Evolutionary conservation across 1,140 invertebrate species (phyloP).

Genomic region (Drosophila miranda): DNA sequence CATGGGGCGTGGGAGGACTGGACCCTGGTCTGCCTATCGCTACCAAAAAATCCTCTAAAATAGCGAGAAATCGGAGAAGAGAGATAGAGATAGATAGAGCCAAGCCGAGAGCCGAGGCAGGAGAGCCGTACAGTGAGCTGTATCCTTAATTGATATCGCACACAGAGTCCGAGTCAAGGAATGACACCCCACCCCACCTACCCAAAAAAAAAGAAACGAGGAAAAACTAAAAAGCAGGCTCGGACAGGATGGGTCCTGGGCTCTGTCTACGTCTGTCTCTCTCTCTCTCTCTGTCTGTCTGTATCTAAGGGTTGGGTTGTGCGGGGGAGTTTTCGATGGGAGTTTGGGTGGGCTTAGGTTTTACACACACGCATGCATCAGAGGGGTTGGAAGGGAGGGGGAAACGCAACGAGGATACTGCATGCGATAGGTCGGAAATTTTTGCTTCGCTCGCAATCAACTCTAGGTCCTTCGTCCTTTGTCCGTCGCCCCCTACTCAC

Average conservation of each 20-base stretch:
- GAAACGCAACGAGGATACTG: conserved; percentile 75
- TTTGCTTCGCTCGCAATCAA: conserved; percentile 64
- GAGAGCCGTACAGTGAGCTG: conserved; percentile 36
- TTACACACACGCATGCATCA: conserved; percentile 28
- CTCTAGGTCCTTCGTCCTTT: conserved; percentile 45
- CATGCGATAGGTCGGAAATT: conserved; percentile 80
- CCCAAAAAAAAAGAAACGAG: conserved; percentile 30
- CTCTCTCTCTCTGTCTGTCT: not conserved
- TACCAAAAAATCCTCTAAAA: conserved; percentile 45
- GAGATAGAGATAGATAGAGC: conserved; percentile 2
- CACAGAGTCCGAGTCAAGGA: conserved; percentile 57
- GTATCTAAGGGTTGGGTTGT: conserved; percentile 5
- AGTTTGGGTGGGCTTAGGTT: conserved; percentile 11
- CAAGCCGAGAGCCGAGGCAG: conserved; percentile 18
- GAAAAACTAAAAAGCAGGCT: conserved; percentile 37
- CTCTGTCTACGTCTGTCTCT: not conserved
- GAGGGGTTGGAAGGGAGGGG: conserved; percentile 1
- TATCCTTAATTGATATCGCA: conserved; percentile 81
- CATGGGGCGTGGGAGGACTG: conserved; percentile 8
- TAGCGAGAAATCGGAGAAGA: not conserved
- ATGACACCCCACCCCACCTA: conserved; percentile 58
- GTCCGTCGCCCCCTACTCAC: conserved; percentile 4
- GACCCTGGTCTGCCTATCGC: conserved; percentile 35
- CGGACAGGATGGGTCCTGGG: conserved; percentile 37
- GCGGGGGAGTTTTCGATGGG: not conserved